Evolutionary conservation across 2,797 vertebrate genomes (phyloP).

Genomic region (Clarias platycephalus): DNA sequence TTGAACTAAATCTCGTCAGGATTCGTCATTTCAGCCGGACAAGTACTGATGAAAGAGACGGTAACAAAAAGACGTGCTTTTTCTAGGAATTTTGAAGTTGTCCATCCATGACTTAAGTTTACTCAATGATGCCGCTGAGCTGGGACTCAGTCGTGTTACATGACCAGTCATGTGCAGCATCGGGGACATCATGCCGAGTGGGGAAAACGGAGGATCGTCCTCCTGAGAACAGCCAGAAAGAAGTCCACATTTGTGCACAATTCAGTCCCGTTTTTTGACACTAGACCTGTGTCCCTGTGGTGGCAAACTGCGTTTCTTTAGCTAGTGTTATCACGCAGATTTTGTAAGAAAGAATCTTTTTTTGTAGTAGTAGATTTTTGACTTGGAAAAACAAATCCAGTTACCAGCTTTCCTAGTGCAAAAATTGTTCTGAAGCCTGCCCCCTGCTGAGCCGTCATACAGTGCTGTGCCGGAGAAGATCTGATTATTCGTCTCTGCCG

Average conservation of each 20-base stretch:
- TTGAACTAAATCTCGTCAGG: not conserved
- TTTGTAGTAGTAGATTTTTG: not conserved
- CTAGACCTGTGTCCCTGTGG: no score
- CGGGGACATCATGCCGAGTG: no score
- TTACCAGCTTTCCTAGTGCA: not conserved
- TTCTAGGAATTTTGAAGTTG: not conserved
- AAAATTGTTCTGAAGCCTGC: slow-evolving; percentile 1
- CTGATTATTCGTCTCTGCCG: not conserved
- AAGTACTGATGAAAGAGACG: not conserved
- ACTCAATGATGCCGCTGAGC: not conserved
- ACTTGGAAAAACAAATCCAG: slow-evolving; percentile 1
- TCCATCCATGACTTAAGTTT: not conserved
- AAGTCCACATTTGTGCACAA: not conserved
- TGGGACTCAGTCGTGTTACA: not conserved
- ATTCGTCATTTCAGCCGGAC: not conserved
- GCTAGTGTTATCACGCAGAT: not conserved
- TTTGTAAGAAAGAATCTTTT: not conserved
- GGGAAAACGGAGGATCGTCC: not conserved
- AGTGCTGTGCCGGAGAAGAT: not conserved
- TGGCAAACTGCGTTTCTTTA: no score
- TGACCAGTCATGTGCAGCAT: not conserved
- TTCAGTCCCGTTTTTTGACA: not conserved
- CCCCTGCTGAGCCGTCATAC: slow-evolving; percentile 3
- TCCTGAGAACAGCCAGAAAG: not conserved
- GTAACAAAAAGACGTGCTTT: not conserved